Conservation (phyloP, 1,140 invertebrate genomes). For the Drosophila truncata region DNA sequence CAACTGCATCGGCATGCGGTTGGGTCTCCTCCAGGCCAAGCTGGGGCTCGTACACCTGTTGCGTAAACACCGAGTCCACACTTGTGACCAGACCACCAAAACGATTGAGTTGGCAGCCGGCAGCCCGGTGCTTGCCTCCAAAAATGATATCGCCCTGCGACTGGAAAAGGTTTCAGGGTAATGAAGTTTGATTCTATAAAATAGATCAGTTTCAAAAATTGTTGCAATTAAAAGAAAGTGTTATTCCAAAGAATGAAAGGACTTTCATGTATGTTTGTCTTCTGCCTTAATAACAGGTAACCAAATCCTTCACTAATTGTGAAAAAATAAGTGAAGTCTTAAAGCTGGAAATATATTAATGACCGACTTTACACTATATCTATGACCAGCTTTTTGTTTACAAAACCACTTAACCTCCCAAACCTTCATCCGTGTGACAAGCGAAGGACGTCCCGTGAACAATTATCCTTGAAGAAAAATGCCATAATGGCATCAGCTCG, state of each 20-base stretch:
- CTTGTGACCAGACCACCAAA: conserved; percentile 49
- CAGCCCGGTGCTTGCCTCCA: conserved; percentile 26
- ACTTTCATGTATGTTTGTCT: not conserved
- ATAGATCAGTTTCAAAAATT: not conserved
- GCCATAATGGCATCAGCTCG: conserved; percentile 54
- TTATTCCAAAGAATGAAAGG: conserved; percentile 1
- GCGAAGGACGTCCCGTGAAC: conserved; percentile 54
- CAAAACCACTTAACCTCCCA: conserved; percentile 47
- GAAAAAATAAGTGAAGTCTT: too few species aligned
- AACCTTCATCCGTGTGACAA: conserved; percentile 28
- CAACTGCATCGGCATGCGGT: conserved; percentile 90
- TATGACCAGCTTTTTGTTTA: conserved; percentile 7
- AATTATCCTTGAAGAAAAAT: conserved; percentile 71
- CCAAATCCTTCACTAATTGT: not conserved
- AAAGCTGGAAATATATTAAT: too few species aligned
- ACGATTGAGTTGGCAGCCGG: conserved; percentile 29
- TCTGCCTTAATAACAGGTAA: not conserved
- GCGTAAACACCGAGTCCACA: conserved; percentile 55
- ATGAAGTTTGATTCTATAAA: not conserved
- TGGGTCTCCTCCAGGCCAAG: conserved; percentile 70
- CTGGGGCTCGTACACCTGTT: conserved; percentile 70
- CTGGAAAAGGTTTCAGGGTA: conserved; percentile 37
- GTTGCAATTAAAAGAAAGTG: not conserved
- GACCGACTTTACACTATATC: not conserved
- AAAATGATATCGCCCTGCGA: conserved; percentile 44